These are phyloP conservation scores for Oxyscelio sp. DNA, from an alignment of 2,888 invertebrate species.

Conservation along the genomic window DNA sequence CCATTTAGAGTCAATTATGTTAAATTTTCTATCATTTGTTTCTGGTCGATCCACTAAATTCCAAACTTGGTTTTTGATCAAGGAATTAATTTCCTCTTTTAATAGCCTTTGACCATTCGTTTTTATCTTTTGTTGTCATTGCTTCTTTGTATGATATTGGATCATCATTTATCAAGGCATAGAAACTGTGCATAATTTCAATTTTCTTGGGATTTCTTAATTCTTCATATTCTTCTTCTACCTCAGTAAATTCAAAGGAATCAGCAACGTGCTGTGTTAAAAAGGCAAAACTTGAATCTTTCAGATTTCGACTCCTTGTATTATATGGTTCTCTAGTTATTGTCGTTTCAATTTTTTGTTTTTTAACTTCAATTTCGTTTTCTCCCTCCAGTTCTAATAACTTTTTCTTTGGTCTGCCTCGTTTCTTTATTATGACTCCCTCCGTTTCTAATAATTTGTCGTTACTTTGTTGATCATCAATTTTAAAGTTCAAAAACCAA, in stretches of 20 bases:
- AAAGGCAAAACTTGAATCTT: not conserved
- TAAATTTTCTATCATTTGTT: no score
- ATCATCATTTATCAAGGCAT: constrained; percentile 2
- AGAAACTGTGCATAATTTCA: constrained; percentile 7
- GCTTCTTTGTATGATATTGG: no score
- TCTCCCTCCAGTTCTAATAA: constrained; percentile 15
- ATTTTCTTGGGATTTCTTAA: not conserved
- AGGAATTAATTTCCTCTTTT: no score
- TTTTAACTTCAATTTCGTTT: not conserved
- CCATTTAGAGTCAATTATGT: constrained; percentile 69
- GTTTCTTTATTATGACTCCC: no score
- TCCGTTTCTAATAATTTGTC: no score
- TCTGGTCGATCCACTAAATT: no score
- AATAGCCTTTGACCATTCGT: no score
- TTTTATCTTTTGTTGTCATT: no score
- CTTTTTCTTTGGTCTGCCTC: constrained; percentile 1
- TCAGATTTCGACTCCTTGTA: not conserved
- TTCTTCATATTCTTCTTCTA: constrained; percentile 18
- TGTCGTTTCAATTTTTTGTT: not conserved
- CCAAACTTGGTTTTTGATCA: no score
- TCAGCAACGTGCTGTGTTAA: not conserved
- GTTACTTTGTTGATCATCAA: no score
- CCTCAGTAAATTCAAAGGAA: not conserved
- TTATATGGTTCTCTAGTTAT: not conserved
- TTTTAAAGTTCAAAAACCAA: constrained; percentile 7